phyloP scores from a whole-genome alignment of 2,113 vertebrate genomes.

The Nannospalax galili region DNA sequence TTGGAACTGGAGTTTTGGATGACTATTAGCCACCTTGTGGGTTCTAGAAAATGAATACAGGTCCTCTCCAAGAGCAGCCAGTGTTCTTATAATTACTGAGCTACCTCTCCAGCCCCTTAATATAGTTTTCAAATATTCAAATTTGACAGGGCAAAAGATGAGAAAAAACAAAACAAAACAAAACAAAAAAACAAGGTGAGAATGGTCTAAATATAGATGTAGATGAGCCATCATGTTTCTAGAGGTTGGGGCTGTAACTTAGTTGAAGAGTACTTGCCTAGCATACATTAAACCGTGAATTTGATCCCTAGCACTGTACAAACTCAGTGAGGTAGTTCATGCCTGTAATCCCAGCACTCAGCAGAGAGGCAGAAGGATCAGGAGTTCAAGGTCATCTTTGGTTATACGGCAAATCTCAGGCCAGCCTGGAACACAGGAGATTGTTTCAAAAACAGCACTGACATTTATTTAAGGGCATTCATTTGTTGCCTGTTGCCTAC shows the following conservation, averaged over 20 bases:
- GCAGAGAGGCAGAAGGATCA: neutral
- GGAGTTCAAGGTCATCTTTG: neutral
- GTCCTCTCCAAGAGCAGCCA: no score
- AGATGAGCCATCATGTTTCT: neutral
- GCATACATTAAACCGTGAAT: neutral
- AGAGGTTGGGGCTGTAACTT: neutral
- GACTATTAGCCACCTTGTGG: no score
- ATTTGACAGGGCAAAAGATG: conserved; percentile 6
- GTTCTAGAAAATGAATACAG: no score
- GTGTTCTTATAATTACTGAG: no score
- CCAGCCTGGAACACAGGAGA: neutral
- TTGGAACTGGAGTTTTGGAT: no score
- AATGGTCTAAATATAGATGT: neutral
- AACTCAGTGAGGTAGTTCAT: neutral
- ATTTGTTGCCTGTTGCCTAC: neutral
- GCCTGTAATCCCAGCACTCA: neutral
- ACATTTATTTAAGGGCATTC: neutral
- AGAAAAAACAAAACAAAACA: conserved; percentile 27
- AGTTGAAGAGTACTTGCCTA: neutral
- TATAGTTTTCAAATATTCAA: neutral
- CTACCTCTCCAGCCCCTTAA: no score
- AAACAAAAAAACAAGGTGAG: neutral
- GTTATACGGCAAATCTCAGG: neutral
- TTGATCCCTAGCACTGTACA: neutral
- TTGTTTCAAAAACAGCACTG: neutral